These are phyloP conservation scores for Panagrolaimus sp. DNA, from an alignment of 1,140 invertebrate genomes.

Conservation along the genomic window DNA sequence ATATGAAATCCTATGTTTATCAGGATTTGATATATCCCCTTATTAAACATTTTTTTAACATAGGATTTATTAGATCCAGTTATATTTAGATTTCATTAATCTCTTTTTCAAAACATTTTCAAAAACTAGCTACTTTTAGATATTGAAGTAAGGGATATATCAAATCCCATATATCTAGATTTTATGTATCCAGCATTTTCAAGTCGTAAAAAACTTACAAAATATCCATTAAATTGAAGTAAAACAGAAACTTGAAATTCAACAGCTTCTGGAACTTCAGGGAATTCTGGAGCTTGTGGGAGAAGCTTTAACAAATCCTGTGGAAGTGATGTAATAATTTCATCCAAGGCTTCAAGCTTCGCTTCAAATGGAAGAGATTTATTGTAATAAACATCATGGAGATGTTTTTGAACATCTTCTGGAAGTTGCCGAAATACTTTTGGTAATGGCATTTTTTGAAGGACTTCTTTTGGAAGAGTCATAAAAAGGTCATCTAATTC, in stretches of 20 bases:
- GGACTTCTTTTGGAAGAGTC: not conserved
- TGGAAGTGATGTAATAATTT: not conserved
- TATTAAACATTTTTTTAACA: too few species aligned
- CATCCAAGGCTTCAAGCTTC: not conserved
- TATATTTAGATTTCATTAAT: too few species aligned
- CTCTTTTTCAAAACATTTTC: too few species aligned
- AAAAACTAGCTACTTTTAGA: too few species aligned
- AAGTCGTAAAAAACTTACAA: not conserved
- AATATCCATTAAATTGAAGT: conserved; percentile 7
- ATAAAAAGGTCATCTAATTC: not conserved
- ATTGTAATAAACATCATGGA: conserved; percentile 4
- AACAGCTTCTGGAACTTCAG: conserved; percentile 11
- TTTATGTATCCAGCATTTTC: too few species aligned
- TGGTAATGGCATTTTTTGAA: not conserved
- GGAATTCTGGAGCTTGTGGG: not conserved
- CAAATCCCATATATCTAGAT: too few species aligned
- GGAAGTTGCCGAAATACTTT: not conserved
- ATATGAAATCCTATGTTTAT: too few species aligned
- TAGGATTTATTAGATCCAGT: too few species aligned
- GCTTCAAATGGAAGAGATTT: not conserved
- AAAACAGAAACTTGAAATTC: conserved; percentile 11
- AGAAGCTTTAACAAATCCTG: conserved; percentile 1
- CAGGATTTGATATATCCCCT: too few species aligned
- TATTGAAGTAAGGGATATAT: too few species aligned
- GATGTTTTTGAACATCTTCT: not conserved